Conservation (phyloP, 2,113 vertebrate genomes). For the Psettodes erumei region DNA sequence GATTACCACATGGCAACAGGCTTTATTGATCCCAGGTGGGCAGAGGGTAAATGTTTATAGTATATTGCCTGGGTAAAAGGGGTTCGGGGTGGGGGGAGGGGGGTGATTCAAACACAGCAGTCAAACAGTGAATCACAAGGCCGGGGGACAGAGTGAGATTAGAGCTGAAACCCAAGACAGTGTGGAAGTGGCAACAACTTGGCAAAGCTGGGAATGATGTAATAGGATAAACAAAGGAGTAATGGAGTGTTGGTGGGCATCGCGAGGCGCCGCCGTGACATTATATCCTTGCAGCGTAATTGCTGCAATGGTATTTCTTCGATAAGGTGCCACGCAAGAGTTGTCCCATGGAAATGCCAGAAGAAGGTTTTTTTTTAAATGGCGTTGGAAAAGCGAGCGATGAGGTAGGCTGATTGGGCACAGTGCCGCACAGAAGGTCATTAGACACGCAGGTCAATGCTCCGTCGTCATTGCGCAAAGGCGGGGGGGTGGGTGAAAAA, state of each 20-base stretch:
- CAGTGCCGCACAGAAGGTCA: slow-evolving; percentile 63
- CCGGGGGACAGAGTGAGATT: slow-evolving; percentile 50
- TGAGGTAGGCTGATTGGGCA: slow-evolving; percentile 53
- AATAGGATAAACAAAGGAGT: slow-evolving; percentile 67
- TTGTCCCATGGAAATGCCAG: slow-evolving; percentile 56
- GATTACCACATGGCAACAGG: slow-evolving; percentile 71
- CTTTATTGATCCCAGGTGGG: slow-evolving; percentile 80
- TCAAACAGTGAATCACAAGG: slow-evolving; percentile 46
- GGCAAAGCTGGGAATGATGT: slow-evolving; percentile 52
- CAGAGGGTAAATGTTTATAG: slow-evolving; percentile 74
- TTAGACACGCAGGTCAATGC: slow-evolving; percentile 53
- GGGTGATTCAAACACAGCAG: slow-evolving; percentile 51
- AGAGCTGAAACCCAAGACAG: slow-evolving; percentile 55
- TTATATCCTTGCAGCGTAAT: slow-evolving; percentile 55
- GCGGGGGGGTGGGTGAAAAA: slow-evolving; percentile 20
- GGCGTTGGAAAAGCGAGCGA: slow-evolving; percentile 63
- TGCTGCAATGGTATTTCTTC: slow-evolving; percentile 49
- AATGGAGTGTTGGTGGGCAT: slow-evolving; percentile 59
- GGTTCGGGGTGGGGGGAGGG: too few relatives aligned
- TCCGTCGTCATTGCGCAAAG: slow-evolving; percentile 52
- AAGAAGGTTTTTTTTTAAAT: slow-evolving; percentile 54
- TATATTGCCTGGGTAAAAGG: slow-evolving; percentile 51
- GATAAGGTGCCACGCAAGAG: slow-evolving; percentile 53
- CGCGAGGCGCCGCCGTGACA: slow-evolving; percentile 42
- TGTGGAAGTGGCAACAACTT: slow-evolving; percentile 54